Evolutionary conservation across 2,797 vertebrate genomes (phyloP), one percentile per base, ranked within the genome.

Genomic region (Limnodromus scolopaceus): DNA sequence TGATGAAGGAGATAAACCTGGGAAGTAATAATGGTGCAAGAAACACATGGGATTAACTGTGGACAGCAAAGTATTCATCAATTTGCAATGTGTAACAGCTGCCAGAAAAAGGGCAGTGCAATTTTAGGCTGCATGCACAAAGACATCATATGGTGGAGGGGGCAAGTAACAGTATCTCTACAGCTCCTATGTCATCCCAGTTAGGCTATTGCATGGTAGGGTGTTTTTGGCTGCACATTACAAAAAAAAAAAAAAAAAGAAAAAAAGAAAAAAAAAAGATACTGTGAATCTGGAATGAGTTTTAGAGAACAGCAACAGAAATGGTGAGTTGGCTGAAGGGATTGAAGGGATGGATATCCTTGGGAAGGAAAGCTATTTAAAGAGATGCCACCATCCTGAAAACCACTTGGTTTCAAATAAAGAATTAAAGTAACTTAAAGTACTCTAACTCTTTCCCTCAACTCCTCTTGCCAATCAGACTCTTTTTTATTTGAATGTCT

Each of bases 41-140:
- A 84, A 92, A 74, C 76, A 75, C 63, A 22, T 30, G 58, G 32
- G 76, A 86, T 81, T 94, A 81, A 48, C 65, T 76, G 53, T 69
- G 54, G 38, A 88, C 91, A 92, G 87, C 54, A 79, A 80, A 92
- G 36, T 86, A 81, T 92, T 90, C 84, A 88, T 84, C 91, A 96
- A 84, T 88, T 94, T 94, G 87, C 84, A 88, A 53, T 10, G 46
- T 72, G 63, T 41, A 84, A 90, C 93, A 92, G 93, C 91, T 96
- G 89, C 81, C 92, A 93, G 84, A 43, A 91, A 76, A 92, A 79
- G 38, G 39, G 39, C 69, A 90, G 58, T 36, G 46, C 61, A 81
- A 60, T 86, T 95, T 96, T 92, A 86, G 72, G 65, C 82, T 86
- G n/a, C 30, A 5, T 30, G 54, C 46, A 76, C 61, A 63, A 86